Conservation (phyloP, 2,888 invertebrate genomes). For the Agonopterix arenella region DNA sequence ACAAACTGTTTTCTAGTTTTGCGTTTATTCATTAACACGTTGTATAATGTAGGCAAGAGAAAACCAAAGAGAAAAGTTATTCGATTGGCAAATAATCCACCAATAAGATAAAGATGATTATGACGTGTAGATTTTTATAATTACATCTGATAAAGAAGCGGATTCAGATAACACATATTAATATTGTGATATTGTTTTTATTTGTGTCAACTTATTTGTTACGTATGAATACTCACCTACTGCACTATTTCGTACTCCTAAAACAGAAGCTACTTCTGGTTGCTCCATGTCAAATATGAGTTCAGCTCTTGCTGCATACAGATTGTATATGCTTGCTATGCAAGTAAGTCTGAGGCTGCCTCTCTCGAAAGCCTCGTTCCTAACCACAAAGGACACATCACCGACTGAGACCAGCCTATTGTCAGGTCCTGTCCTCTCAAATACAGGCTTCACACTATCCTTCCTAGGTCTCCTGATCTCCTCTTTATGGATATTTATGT, state of each 20-base stretch:
- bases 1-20: no score
- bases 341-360: constrained; percentile 81
- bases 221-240: constrained; percentile 58
- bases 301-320: constrained; percentile 80
- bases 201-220: no score
- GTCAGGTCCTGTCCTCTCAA: constrained; percentile 61
- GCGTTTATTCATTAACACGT: no score
- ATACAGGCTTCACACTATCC: constrained; percentile 47
- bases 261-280: constrained; percentile 84
- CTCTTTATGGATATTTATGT: constrained; percentile 65
- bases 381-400: constrained; percentile 78
- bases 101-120: no score
- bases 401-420: constrained; percentile 59
- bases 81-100: no score
- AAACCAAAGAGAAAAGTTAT: no score
- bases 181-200: no score
- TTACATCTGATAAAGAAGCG: no score
- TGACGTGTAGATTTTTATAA: no score
- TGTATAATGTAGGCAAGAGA: no score
- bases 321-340: constrained; percentile 81
- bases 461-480: constrained; percentile 63
- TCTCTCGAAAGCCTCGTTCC: constrained; percentile 78
- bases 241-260: constrained; percentile 81
- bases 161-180: no score
- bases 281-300: constrained; percentile 83